Conservation (phyloP, 1,140 invertebrate genomes). For the Carposina sasakii region DNA sequence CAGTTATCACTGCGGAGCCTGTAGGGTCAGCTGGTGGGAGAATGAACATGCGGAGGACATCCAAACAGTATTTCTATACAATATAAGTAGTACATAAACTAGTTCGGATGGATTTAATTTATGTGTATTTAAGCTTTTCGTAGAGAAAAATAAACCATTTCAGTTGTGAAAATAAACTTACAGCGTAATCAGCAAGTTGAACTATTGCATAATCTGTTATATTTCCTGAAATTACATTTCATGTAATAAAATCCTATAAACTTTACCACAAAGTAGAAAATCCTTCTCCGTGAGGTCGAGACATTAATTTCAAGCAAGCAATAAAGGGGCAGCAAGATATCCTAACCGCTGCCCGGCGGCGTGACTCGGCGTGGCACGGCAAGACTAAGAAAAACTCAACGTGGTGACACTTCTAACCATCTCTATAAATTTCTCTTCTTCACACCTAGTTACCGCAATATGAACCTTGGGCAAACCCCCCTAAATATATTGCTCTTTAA, state of each 20-base stretch:
- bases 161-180: no score
- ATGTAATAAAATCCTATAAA: conserved; percentile 64
- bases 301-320: conserved; percentile 70
- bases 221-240: conserved; percentile 33
- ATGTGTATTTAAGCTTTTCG: no score
- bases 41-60: no score
- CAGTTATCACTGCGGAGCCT: no score
- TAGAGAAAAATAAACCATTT: no score
- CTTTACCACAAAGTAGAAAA: conserved; percentile 61
- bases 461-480: conserved; percentile 37
- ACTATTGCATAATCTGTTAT: neutral
- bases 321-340: conserved; percentile 63
- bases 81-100: no score
- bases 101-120: no score
- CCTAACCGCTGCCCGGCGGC: conserved; percentile 42
- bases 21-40: no score
- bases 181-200: no score
- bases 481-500: conserved; percentile 32
- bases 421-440: conserved; percentile 60
- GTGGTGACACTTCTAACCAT: conserved; percentile 51
- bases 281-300: conserved; percentile 53
- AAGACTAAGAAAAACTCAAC: no score
- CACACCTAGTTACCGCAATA: conserved; percentile 32
- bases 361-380: conserved; percentile 14
- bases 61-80: no score